A percentile compares a stretch with the other conserved stretches of the same genome.
These are phyloP conservation scores for Megaceryle maxima DNA, from an alignment of 2,113 vertebrate genomes.

Conservation along the genomic window DNA sequence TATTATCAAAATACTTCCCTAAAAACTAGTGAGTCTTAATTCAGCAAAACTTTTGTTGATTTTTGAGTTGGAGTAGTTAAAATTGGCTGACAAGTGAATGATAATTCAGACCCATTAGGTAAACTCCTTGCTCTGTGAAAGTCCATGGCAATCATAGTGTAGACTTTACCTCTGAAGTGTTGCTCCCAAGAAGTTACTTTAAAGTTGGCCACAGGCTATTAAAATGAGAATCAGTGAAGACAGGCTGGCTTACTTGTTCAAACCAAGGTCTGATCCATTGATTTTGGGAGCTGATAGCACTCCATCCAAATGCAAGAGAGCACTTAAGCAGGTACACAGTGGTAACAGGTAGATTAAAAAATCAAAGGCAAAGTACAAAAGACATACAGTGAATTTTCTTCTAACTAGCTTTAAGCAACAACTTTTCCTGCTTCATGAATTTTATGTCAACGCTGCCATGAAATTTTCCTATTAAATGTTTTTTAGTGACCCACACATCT, in stretches of 20 bases:
- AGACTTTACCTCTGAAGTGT: background rate
- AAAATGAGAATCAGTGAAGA: background rate
- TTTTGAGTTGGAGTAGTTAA: background rate
- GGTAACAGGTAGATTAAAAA: background rate
- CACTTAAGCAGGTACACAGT: background rate
- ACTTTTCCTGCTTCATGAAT: background rate
- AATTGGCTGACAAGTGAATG: background rate
- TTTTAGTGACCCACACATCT: accelerated
- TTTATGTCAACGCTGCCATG: background rate
- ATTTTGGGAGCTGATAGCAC: background rate
- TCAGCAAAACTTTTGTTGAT: background rate
- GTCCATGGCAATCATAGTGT: accelerated
- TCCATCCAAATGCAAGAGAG: background rate
- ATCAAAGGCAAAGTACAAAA: background rate
- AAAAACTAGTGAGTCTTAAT: background rate
- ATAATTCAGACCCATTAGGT: background rate
- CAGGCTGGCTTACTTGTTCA: background rate
- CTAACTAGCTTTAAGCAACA: background rate
- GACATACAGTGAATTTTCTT: background rate
- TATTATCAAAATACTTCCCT: background rate
- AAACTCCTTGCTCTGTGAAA: background rate
- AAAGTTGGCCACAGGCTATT: background rate
- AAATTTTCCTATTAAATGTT: background rate
- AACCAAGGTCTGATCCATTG: background rate
- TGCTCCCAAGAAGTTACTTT: background rate